Evolutionary conservation across 2,113 vertebrate species (phyloP), one percentile per base, ranked within the genome.

Genomic region (Plotosus lineatus): DNA sequence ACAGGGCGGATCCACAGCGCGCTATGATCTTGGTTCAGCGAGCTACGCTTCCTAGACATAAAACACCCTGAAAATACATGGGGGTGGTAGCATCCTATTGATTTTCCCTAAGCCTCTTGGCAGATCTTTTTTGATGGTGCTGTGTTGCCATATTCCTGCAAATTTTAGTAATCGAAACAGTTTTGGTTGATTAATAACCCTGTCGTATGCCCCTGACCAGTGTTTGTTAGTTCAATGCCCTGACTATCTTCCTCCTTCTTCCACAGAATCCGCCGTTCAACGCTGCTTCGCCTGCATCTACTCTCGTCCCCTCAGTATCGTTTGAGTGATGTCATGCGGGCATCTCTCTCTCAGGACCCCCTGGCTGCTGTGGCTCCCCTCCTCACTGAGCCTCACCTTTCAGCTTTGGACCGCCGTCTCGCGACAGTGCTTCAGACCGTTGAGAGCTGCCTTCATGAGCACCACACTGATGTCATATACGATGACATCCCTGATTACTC

Each of bases 241-340:
- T 31, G 26, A 33, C 4, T 40, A 3, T 56, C 4, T 61, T 40
- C 12, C 8, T 66, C n/a, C 3, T 33, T 48, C 21, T 26, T 11
- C 77, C 33, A 68, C 80, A 95, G 95, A 84, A 92, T 94, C 76
- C 94, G 93, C 81, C 94, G 86, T 23, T 93, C 93, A 0, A 94
- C 93, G 0, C 93, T 90, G 88, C 88, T 91, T 38, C 90, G 93
- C 19, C 90, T 95, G 15, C 88, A 84, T 60, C 92, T 95, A 23
- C 90, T 94, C 73, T 86, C 91, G 50, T 90, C 86, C 4, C 88
- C 90, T 7, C 86, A 90, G 78, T 94, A 92, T 83, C 91, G 83
- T 19, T 87, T 93, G 33, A 94, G 93, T 0, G 89, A 94, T 0
- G 85, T 95, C 79, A 90, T 92, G 88, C 82, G 89, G 40, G 92